Conservation (phyloP, 2,888 invertebrate species). For the Bugula neritina region DNA sequence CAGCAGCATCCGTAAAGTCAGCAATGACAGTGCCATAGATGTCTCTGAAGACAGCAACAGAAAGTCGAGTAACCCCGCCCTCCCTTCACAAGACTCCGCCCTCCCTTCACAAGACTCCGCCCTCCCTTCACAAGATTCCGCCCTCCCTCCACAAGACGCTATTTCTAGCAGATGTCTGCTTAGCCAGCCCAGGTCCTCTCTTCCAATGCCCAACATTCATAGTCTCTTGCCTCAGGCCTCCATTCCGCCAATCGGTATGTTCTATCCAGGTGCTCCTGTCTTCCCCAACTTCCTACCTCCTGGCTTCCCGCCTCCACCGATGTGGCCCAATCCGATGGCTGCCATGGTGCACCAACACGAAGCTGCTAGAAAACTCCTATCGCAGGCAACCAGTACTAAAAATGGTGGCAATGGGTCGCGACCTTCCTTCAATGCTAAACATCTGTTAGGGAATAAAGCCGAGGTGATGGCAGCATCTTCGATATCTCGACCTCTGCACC, state of each 20-base stretch:
- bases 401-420: too few relatives aligned
- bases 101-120: background rate
- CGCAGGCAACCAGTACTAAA: background rate
- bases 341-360: slow-evolving; percentile 18
- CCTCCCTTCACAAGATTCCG: background rate
- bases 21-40: slow-evolving; percentile 30
- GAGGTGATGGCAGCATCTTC: background rate
- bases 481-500: background rate
- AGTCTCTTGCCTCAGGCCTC: slow-evolving; percentile 14
- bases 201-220: slow-evolving; percentile 18
- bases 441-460: background rate
- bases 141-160: background rate
- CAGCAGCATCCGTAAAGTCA: slow-evolving; percentile 26
- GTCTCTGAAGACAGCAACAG: background rate
- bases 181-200: background rate
- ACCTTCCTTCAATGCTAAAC: background rate
- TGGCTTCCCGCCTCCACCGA: slow-evolving; percentile 2
- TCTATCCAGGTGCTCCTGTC: slow-evolving; percentile 1
- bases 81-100: background rate
- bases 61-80: background rate
- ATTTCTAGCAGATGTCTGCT: background rate
- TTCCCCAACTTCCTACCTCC: slow-evolving; percentile 14
- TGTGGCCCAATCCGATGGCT: slow-evolving; percentile 22
- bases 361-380: slow-evolving; percentile 12
- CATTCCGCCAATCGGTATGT: background rate